Percentiles rank a stretch among this genome's conserved stretches.
These are phyloP conservation scores for Timema podura DNA, from an alignment of 2,888 invertebrate species.

Conservation along the genomic window DNA sequence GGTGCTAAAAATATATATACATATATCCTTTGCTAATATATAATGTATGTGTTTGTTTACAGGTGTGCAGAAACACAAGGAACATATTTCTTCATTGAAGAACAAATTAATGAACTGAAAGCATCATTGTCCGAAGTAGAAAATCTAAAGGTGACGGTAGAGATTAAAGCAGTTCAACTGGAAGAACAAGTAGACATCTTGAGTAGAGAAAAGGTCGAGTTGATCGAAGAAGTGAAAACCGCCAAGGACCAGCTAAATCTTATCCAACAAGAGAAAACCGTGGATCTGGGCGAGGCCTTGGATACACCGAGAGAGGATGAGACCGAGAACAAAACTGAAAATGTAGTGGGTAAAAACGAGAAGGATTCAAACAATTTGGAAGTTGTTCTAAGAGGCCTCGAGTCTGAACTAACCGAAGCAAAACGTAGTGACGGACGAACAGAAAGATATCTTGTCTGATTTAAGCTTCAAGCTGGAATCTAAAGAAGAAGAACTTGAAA, in stretches of 20 bases:
- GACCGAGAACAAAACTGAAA: neutral
- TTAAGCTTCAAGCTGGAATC: slow-evolving; percentile 55
- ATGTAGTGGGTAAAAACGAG: slow-evolving; percentile 1
- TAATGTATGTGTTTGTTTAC: slow-evolving; percentile 3
- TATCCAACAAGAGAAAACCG: neutral
- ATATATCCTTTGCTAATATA: too few species aligned
- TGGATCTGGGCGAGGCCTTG: neutral
- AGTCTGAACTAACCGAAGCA: slow-evolving; percentile 59
- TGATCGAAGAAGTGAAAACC: slow-evolving; percentile 64
- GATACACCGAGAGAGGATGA: slow-evolving; percentile 40
- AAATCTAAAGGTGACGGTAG: slow-evolving; percentile 54
- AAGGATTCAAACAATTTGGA: slow-evolving; percentile 19
- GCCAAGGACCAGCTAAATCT: slow-evolving; percentile 34
- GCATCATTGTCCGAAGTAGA: slow-evolving; percentile 46
- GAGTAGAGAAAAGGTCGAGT: slow-evolving; percentile 48
- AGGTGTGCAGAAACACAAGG: slow-evolving; percentile 18
- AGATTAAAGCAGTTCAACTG: slow-evolving; percentile 71
- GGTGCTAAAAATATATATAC: too few species aligned
- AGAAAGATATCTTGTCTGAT: slow-evolving; percentile 52
- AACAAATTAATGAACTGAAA: slow-evolving; percentile 38
- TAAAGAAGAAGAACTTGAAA: slow-evolving; percentile 44
- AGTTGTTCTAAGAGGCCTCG: slow-evolving; percentile 38
- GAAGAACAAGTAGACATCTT: slow-evolving; percentile 67
- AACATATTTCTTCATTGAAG: slow-evolving; percentile 16
- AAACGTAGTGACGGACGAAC: slow-evolving; percentile 59